These are phyloP conservation scores for Drosophila grimshawi DNA, from an alignment of 1,140 invertebrate genomes.

Conservation along the genomic window DNA sequence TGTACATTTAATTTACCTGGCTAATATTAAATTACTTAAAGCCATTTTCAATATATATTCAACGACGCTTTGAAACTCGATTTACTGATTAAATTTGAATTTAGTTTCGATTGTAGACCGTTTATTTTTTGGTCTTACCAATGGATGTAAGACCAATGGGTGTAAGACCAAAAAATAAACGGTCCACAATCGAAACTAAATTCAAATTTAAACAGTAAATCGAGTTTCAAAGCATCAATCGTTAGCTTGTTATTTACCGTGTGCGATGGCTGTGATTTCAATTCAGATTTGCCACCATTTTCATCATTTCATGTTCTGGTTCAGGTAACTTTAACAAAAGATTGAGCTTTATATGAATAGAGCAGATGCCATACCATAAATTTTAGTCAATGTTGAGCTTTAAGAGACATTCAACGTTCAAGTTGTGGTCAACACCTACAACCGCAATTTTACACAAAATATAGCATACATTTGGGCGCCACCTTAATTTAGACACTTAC, in stretches of 20 bases:
- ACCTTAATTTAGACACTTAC: not conserved
- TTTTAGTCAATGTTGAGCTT: not conserved
- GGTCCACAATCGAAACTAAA: not conserved
- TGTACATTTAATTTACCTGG: too few species aligned
- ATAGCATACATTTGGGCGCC: constrained; percentile 21
- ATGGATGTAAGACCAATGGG: too few species aligned
- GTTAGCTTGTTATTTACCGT: constrained; percentile 17
- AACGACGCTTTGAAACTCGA: too few species aligned
- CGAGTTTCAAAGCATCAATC: too few species aligned
- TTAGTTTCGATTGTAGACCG: too few species aligned
- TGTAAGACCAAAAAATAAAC: too few species aligned
- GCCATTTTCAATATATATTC: too few species aligned
- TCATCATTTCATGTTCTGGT: not conserved
- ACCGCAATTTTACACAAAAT: not conserved
- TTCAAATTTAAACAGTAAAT: not conserved
- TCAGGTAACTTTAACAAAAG: not conserved
- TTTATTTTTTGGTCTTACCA: not conserved
- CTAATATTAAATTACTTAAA: too few species aligned
- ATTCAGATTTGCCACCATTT: constrained; percentile 33
- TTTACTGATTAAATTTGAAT: too few species aligned
- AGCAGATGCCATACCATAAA: not conserved
- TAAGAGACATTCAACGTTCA: not conserved
- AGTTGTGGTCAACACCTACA: not conserved
- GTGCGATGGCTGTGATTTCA: constrained; percentile 15
- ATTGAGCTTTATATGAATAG: not conserved